Conservation (phyloP, 1,140 invertebrate species). For the Branchinecta lindahli region DNA sequence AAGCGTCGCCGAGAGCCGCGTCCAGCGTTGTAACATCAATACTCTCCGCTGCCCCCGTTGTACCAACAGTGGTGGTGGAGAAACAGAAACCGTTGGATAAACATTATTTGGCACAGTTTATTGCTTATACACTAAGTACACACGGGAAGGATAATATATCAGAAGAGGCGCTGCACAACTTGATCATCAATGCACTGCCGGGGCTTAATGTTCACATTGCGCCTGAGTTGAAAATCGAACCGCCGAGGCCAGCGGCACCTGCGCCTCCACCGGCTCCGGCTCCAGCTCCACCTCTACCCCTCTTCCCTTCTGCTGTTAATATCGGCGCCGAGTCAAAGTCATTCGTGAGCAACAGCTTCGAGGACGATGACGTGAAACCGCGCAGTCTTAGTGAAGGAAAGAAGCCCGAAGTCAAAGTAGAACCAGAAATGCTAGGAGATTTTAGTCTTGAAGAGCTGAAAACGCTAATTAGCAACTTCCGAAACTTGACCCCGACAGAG, state of each 20-base stretch:
- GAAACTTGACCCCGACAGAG: constrained; percentile 53
- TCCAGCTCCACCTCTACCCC: neutral
- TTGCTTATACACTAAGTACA: neutral
- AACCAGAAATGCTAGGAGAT: constrained; percentile 39
- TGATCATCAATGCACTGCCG: neutral
- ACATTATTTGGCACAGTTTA: neutral
- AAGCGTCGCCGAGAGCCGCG: neutral
- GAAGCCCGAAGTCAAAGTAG: constrained; percentile 23
- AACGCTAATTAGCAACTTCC: constrained; percentile 56
- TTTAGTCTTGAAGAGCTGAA: constrained; percentile 56
- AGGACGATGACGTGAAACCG: neutral
- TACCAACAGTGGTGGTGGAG: neutral
- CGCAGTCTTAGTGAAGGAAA: constrained; percentile 2
- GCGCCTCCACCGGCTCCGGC: constrained; percentile 10
- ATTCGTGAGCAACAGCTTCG: constrained; percentile 6
- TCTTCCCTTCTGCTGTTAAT: neutral
- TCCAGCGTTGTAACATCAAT: neutral
- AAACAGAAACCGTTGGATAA: neutral
- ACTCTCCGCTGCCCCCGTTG: neutral
- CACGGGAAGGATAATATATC: neutral
- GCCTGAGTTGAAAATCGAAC: neutral
- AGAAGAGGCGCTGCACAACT: neutral
- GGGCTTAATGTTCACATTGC: neutral
- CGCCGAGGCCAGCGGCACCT: neutral
- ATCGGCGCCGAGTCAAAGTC: neutral